Base-by-base conservation (phyloP, 2,113 vertebrate genomes). In the Meles meles region DNA sequence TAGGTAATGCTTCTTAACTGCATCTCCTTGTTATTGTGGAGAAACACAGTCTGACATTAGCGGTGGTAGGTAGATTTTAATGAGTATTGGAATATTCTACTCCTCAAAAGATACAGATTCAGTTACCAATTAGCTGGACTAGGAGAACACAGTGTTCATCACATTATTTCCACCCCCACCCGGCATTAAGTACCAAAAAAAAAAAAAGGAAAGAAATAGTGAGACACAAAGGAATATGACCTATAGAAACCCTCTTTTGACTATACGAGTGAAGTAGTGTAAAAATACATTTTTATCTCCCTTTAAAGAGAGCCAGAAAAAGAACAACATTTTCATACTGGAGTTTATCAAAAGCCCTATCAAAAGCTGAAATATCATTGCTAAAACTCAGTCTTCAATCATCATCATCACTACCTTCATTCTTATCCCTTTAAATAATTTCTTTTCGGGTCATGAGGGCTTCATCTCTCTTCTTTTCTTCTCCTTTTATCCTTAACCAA, bases 1-100 rank as follows among this genome's bases (percentile, higher is more conserved):
- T 97, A 98, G 98, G 98, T 96, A 98, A 97, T 90, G 94, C 80
- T 82, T 98, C 96, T 97, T 98, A 97, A 65, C 90, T 93, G 81
- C 89, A 88, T 93, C 94, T 96, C 80, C 95, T 90, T 97, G 80
- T 93, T 93, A 82, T 39, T 29, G 27, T 98, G 86, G 94, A 89
- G 95, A 97, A 96, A 23, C 47, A 92, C 59, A 81, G 69, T 89
- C 96, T 87, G 94, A 96, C 85, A 90, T 88, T 91, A 96, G 55
- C 94, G 65, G 95, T 74, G 79, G 93, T 88, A 94, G 89, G 97
- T 94, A 96, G 81, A 63, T 92, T 98, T 97, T 94, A 98, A 98
- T 98, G 94, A 94, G 98, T 97, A 80, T 49, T 94, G 92, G 57
- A 98, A 69, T 71, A 97, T 49, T 79, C 71, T 93, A 79, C 49